Conservation (phyloP, 1,140 invertebrate genomes). For the Atta cephalotes region DNA sequence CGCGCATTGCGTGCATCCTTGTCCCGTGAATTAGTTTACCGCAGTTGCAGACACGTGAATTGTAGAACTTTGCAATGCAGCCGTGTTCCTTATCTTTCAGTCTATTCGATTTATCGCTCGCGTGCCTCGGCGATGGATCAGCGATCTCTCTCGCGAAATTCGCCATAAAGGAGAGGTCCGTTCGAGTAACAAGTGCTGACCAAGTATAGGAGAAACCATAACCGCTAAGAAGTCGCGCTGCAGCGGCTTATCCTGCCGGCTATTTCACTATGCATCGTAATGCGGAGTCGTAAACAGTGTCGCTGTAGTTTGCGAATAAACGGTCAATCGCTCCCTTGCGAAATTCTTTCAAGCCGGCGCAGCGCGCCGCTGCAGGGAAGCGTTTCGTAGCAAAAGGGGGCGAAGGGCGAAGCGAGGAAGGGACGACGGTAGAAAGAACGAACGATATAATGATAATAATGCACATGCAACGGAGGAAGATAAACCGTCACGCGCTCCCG, state of each 20-base stretch:
- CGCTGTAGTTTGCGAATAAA: conserved; percentile 46
- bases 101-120: conserved; percentile 43
- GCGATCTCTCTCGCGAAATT: neutral
- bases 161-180: neutral
- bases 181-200: conserved; percentile 4
- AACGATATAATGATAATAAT: conserved; percentile 62
- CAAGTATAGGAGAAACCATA: neutral
- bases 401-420: neutral
- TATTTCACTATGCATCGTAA: conserved; percentile 52
- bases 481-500: conserved; percentile 51
- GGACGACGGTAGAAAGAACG: conserved; percentile 36
- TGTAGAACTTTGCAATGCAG: conserved; percentile 7
- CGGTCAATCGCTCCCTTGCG: conserved; percentile 68
- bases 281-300: conserved; percentile 59
- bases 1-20: neutral
- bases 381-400: neutral
- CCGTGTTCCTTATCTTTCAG: conserved; percentile 20
- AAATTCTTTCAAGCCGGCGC: conserved; percentile 38
- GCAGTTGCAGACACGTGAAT: neutral
- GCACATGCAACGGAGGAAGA: conserved; percentile 56
- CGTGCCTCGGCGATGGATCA: conserved; percentile 25
- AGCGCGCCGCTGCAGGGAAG: conserved; percentile 12
- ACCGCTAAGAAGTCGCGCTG: conserved; percentile 38
- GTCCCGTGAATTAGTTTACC: conserved; percentile 30
- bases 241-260: conserved; percentile 28